Conservation (phyloP, 2,888 invertebrate genomes). For the Scaptomyza parva region DNA sequence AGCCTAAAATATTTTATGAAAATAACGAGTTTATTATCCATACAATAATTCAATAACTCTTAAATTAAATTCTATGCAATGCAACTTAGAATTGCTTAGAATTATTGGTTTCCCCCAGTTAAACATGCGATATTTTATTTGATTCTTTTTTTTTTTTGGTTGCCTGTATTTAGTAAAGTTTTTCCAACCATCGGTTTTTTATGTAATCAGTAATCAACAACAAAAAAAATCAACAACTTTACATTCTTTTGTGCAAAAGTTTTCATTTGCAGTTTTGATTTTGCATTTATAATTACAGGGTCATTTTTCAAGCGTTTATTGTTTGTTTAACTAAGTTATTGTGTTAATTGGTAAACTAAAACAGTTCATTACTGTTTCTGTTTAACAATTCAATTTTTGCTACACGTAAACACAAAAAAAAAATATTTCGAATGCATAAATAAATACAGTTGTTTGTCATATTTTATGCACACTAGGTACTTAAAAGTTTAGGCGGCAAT, state of each 20-base stretch:
- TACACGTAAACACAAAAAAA: no score
- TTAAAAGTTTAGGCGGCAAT: not conserved
- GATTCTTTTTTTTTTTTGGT: slow-evolving; percentile 13
- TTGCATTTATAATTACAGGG: slow-evolving; percentile 26
- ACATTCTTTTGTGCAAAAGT: slow-evolving; percentile 16
- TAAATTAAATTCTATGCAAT: slow-evolving; percentile 6
- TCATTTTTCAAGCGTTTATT: slow-evolving; percentile 16
- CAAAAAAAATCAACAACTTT: slow-evolving; percentile 12
- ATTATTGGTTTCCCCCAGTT: slow-evolving; percentile 2
- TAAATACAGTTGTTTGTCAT: no score
- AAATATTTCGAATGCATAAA: no score
- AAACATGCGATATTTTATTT: slow-evolving; percentile 15
- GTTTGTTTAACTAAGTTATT: slow-evolving; percentile 7
- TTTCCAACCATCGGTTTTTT: slow-evolving; percentile 19
- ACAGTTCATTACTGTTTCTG: slow-evolving; percentile 13
- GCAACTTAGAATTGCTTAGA: not conserved
- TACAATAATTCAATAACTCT: not conserved
- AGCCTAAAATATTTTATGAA: no score
- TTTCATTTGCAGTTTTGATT: slow-evolving; percentile 19
- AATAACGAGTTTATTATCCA: no score
- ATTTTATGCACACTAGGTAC: no score
- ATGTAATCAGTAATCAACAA: slow-evolving; percentile 12
- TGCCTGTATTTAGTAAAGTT: slow-evolving; percentile 28
- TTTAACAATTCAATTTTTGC: not conserved
- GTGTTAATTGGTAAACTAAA: slow-evolving; percentile 21